Base-by-base conservation (phyloP, 2,113 vertebrate species). In the Pionites leucogaster region DNA sequence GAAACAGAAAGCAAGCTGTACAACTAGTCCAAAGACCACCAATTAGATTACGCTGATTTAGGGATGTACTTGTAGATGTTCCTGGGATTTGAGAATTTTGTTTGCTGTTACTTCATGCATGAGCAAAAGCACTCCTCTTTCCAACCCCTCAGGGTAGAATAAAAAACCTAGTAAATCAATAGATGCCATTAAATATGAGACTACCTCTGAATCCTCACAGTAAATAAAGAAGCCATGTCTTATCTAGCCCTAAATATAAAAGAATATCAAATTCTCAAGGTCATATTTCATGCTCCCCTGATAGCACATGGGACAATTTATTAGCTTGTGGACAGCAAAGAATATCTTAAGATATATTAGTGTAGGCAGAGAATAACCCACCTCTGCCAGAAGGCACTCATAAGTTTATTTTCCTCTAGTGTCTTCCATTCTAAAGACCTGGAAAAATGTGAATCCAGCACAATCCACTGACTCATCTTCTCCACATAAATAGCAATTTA, bases 201-300 rank as follows among this genome's bases (percentile, higher is more conserved):
- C 55, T 69, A 39, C 81, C 87, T 82, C 81, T 82, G 77, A 94
- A 89, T 92, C 74, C 63, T 91, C 67, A 78, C 0, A 3, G 74
- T 92, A 96, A 93, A 92, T 89, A 91, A 95, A 96, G 77, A 89
- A 92, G 9, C 31, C 19, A 41, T 71, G 78, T 77, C 70, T 91
- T 88, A 82, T 59, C 71, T 79, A 85, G 33, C 19, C 57, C 31
- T 92, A 44, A 82, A 25, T 76, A 88, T 37, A 93, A 95, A 94
- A 88, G 46, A 44, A 82, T 86, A 95, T 76, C 39, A 85, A 87
- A 86, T 69, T 87, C 57, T 79, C 2, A 2, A 93, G 49, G 70
- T 92, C n/a, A 7, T 87, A 89, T 89, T 92, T 96, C 87, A 86
- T 9, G 65, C 16, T 87, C 28, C 57, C 31, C 53, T 84, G 86